phyloP scores from a whole-genome alignment of 1,140 invertebrate species.

The Ridgeia piscesae region DNA sequence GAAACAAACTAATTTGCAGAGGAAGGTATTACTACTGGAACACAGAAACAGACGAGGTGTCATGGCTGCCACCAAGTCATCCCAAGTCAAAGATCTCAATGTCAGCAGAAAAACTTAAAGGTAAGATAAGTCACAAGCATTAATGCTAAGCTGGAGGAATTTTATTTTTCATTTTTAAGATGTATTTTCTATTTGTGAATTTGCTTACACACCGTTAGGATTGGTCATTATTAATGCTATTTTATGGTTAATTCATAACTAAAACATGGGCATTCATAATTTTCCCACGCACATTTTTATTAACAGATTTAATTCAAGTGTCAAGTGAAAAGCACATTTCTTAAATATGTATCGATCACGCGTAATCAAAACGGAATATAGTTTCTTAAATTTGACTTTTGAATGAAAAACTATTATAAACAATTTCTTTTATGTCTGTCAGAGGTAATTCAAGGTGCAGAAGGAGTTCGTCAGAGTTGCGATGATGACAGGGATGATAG shows the following conservation, averaged over 20 bases:
- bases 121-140: slow-evolving; percentile 31
- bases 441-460: neutral
- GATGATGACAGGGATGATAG: slow-evolving; percentile 37
- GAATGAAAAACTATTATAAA: neutral
- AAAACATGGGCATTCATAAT: too few relatives aligned
- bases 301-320: too few relatives aligned
- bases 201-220: neutral
- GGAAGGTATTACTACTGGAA: slow-evolving; percentile 95
- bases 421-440: neutral
- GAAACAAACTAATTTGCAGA: slow-evolving; percentile 55
- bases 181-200: neutral
- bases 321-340: too few relatives aligned
- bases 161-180: neutral
- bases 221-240: too few relatives aligned
- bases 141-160: neutral
- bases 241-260: too few relatives aligned
- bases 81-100: slow-evolving; percentile 80
- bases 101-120: slow-evolving; percentile 78
- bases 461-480: neutral
- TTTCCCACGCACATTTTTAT: too few relatives aligned
- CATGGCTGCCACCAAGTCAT: slow-evolving; percentile 90
- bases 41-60: slow-evolving; percentile 84
- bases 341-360: too few relatives aligned
- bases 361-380: too few relatives aligned
- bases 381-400: neutral